Evolutionary conservation across 2,113 vertebrate genomes (phyloP), one percentile per base, ranked within the genome.

Genomic region (Oncorhynchus mykiss): DNA sequence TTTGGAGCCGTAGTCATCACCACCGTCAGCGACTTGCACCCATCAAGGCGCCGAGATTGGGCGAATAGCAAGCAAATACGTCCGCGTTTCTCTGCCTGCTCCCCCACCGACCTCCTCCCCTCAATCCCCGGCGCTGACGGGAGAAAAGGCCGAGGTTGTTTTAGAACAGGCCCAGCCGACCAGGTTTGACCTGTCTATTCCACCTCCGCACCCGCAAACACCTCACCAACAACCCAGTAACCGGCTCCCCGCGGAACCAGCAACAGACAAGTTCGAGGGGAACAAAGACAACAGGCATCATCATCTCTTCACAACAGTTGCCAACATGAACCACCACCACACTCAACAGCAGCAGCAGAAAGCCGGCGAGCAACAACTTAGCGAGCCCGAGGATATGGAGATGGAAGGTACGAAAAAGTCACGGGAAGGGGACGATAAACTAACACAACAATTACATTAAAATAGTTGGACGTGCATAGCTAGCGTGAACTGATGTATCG

Each of bases 31-130:
- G 75, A 86, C 85, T 89, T 77, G 87, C 89, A 84, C 88, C 90
- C 91, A 90, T 80, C 88, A 91, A 90, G 92, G 94, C 95, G 96
- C 95, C 96, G 97, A 95, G 94, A 98, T 98, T 98, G 97, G 97
- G 96, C 96, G 97, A 95, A 98, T 98, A 95, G 96, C 96, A 95
- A 98, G 97, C 92, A 98, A 98, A 95, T 97, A 97, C 97, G 97
- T 98, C 93, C 97, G 97, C 94, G 97, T 97, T 94, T 97, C 97
- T 93, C 94, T 97, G 94, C 96, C 96, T 91, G 95, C 96, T 90
- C 95, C 95, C 92, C 94, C 94, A 82, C 93, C 94, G 92, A 94
- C 95, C 93, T 93, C 93, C 89, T 93, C 95, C 84, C 93, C 94
- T 92, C 92, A 90, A 79, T 95, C 94, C 92, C 93, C 94, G 94